Percentiles rank a stretch among this genome's conserved stretches.
These are phyloP conservation scores for Leptothorax acervorum DNA, from an alignment of 2,888 invertebrate genomes.

Conservation along the genomic window DNA sequence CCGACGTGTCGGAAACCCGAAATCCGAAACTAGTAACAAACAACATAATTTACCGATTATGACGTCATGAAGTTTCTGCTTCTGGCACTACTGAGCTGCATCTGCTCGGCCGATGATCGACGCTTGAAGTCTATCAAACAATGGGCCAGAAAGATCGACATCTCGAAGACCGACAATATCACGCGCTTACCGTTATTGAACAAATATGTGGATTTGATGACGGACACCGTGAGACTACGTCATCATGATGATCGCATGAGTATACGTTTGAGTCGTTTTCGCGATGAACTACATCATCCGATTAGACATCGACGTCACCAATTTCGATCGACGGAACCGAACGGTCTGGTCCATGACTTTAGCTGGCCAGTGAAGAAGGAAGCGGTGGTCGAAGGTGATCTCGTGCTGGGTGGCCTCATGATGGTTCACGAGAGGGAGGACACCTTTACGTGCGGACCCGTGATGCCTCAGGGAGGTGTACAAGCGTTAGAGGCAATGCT, in stretches of 20 bases:
- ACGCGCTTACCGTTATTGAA: neutral
- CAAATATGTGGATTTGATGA: neutral
- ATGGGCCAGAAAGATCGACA: conserved; percentile 41
- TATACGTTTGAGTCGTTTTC: neutral
- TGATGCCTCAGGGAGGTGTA: conserved; percentile 96
- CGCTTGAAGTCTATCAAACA: conserved; percentile 47
- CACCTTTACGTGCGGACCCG: conserved; percentile 92
- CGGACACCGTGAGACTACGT: neutral
- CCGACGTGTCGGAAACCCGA: conserved; percentile 7
- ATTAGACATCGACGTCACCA: conserved; percentile 80
- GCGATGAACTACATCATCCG: conserved; percentile 78
- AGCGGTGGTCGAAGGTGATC: conserved; percentile 94
- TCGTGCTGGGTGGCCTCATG: conserved; percentile 95
- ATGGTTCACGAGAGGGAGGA: conserved; percentile 97
- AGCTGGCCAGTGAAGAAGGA: conserved; percentile 94
- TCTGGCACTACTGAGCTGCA: conserved; percentile 74
- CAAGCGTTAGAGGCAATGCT: conserved; percentile 96
- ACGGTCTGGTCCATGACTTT: conserved; percentile 54
- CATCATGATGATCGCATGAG: neutral
- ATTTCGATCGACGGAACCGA: conserved; percentile 77
- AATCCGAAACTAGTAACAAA: conserved; percentile 21
- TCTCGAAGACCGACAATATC: conserved; percentile 37
- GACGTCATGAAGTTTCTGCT: conserved; percentile 81
- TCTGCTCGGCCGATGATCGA: conserved; percentile 72
- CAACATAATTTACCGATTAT: conserved; percentile 66